Evolutionary conservation across 1,140 invertebrate genomes (phyloP).

Genomic region (Trachymyrmex septentrionalis): DNA sequence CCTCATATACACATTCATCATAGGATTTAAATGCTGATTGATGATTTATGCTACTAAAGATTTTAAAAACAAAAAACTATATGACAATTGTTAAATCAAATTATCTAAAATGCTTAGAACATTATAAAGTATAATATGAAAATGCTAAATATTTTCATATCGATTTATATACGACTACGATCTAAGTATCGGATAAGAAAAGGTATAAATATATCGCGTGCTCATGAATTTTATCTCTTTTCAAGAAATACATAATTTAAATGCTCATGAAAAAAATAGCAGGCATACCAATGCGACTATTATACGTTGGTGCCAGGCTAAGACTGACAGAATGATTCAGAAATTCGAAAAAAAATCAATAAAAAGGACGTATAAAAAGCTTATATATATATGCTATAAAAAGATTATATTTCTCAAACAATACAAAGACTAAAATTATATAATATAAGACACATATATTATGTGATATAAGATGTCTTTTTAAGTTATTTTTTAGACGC

Average conservation of each 20-base stretch:
- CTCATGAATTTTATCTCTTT: conserved; percentile 43
- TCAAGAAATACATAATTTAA: conserved; percentile 37
- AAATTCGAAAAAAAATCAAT: not conserved
- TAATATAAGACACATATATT: too few species aligned
- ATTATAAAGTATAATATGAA: conserved; percentile 32
- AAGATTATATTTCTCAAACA: not conserved
- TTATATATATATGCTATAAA: not conserved
- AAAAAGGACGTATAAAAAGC: not conserved
- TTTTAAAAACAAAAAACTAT: not conserved
- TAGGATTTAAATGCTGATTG: not conserved
- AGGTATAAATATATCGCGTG: not conserved
- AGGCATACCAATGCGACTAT: not conserved
- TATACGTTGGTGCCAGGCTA: not conserved
- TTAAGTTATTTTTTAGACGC: too few species aligned
- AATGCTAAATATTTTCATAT: conserved; percentile 15
- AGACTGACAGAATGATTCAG: not conserved
- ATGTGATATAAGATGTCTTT: too few species aligned
- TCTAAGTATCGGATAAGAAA: conserved; percentile 16
- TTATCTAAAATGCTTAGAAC: not conserved
- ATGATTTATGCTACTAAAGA: too few species aligned
- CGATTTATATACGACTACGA: not conserved
- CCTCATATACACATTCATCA: not conserved
- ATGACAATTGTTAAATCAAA: not conserved
- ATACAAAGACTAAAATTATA: too few species aligned
- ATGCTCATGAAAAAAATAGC: not conserved